Conservation (phyloP, 2,888 invertebrate genomes). For the Andrena chrysosceles region DNA sequence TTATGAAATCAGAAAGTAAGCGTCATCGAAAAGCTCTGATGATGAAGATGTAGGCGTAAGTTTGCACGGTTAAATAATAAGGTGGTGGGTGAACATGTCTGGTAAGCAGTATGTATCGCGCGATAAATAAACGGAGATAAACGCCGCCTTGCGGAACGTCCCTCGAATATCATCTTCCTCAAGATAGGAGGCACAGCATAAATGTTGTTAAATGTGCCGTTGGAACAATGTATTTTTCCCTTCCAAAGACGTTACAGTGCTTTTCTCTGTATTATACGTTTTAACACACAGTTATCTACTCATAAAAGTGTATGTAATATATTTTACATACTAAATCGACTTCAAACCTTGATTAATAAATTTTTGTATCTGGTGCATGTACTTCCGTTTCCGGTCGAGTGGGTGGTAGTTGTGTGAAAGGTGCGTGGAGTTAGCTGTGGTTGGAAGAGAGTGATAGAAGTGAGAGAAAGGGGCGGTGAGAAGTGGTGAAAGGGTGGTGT, state of each 20-base stretch:
- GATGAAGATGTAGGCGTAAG: slow-evolving; percentile 46
- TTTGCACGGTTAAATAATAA: slow-evolving; percentile 61
- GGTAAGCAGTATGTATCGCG: slow-evolving; percentile 49
- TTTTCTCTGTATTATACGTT: slow-evolving; percentile 17
- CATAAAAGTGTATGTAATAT: too few relatives aligned
- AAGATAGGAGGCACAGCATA: slow-evolving; percentile 42
- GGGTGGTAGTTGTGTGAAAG: too few relatives aligned
- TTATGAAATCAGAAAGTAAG: not conserved
- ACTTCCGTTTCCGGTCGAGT: too few relatives aligned
- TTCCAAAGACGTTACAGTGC: not conserved
- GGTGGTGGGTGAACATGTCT: slow-evolving; percentile 54
- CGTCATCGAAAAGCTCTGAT: slow-evolving; percentile 11
- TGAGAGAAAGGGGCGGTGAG: too few relatives aligned
- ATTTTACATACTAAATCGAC: too few relatives aligned
- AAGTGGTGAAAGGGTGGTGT: too few relatives aligned
- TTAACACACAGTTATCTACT: not conserved
- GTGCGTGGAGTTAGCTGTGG: too few relatives aligned
- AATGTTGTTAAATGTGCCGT: slow-evolving; percentile 65
- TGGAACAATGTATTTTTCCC: slow-evolving; percentile 52
- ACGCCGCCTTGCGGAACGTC: slow-evolving; percentile 52
- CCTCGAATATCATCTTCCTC: slow-evolving; percentile 55
- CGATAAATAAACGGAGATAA: slow-evolving; percentile 68
- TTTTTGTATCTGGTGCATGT: too few relatives aligned
- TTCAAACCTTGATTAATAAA: too few relatives aligned
- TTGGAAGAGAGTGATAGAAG: too few relatives aligned